Conservation (phyloP, 2,888 invertebrate species). For the Drosophila colorata region DNA sequence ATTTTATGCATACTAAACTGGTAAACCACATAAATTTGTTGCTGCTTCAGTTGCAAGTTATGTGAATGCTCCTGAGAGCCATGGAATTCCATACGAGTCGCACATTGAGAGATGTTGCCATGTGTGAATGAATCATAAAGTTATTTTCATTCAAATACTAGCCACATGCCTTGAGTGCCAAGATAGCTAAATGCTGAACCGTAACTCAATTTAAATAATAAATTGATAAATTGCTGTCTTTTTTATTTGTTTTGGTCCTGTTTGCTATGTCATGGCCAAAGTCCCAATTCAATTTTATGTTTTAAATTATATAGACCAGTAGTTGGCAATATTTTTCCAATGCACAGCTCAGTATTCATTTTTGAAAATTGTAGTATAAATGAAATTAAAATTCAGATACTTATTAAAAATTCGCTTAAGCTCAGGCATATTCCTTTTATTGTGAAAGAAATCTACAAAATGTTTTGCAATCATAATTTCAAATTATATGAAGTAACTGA, state of each 20-base stretch:
- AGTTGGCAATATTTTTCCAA: constrained; percentile 13
- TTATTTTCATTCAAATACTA: constrained; percentile 44
- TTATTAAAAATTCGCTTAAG: no score
- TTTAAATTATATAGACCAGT: neutral
- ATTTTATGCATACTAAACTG: constrained; percentile 43
- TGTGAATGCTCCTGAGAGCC: constrained; percentile 7
- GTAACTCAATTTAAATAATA: constrained; percentile 39
- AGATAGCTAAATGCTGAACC: constrained; percentile 17
- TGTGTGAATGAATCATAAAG: constrained; percentile 36
- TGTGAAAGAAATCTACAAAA: no score
- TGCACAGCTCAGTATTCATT: no score
- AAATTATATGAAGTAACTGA: no score
- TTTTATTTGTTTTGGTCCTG: neutral
- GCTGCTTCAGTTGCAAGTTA: constrained; percentile 7
- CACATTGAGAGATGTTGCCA: constrained; percentile 4
- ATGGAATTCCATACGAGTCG: constrained; percentile 1
- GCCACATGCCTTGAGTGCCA: constrained; percentile 13
- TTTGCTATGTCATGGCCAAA: neutral
- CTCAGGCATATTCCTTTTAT: no score
- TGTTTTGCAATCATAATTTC: no score
- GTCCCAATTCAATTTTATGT: constrained; percentile 2
- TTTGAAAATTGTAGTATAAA: no score
- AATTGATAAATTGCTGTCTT: constrained; percentile 30
- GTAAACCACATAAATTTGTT: constrained; percentile 31
- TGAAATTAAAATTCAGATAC: no score